phyloP scores from a whole-genome alignment of 2,113 vertebrate genomes.

The Strix aluco region DNA sequence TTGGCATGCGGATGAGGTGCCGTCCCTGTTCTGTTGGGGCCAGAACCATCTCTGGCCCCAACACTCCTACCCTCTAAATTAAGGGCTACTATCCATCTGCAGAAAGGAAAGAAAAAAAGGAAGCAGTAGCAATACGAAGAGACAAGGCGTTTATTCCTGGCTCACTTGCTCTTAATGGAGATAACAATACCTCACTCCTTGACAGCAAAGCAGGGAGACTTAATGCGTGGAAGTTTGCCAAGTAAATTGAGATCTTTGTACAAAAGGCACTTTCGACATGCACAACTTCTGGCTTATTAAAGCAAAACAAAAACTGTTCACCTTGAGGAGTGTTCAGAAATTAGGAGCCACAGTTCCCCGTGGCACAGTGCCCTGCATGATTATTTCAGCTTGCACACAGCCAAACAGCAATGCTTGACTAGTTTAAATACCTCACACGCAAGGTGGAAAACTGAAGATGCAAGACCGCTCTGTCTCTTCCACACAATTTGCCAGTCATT shows the following conservation, averaged over 20 bases:
- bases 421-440: neutral
- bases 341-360: neutral
- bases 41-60: neutral
- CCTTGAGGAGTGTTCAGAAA: constrained; percentile 32
- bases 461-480: neutral
- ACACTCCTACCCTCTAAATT: neutral
- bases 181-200: constrained; percentile 49
- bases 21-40: neutral
- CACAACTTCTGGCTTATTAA: constrained; percentile 48
- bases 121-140: neutral
- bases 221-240: constrained; percentile 48
- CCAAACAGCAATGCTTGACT: neutral
- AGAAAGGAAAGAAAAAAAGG: neutral
- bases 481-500: neutral
- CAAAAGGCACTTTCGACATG: constrained; percentile 46
- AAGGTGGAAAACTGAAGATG: fast-evolving
- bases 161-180: constrained; percentile 54
- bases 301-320: constrained; percentile 26
- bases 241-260: constrained; percentile 60
- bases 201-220: constrained; percentile 42
- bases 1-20: neutral
- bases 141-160: constrained; percentile 9
- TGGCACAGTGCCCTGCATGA: neutral
- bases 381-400: neutral
- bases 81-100: neutral